Percentiles rank a stretch among this genome's conserved stretches.
Conservation (phyloP, 2,888 invertebrate genomes). For the Drosophila aldrichi region DNA sequence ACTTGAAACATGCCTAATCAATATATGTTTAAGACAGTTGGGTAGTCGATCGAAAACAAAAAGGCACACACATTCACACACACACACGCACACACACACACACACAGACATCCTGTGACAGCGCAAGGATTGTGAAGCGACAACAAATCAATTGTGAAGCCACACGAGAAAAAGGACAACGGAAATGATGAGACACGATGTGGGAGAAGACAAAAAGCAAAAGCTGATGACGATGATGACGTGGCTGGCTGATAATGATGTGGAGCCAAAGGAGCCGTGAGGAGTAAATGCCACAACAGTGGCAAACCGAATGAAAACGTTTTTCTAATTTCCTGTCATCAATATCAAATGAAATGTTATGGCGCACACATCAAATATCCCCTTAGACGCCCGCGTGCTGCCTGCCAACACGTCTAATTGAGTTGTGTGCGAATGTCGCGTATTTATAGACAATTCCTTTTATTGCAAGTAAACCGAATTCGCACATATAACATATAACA, state of each 20-base stretch:
- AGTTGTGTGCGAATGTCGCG: constrained; percentile 35
- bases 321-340: constrained; percentile 82
- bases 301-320: constrained; percentile 68
- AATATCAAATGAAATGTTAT: constrained; percentile 77
- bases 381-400: background rate
- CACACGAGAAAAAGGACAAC: constrained; percentile 39
- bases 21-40: constrained; percentile 42
- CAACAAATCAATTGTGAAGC: constrained; percentile 63
- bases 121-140: constrained; percentile 58
- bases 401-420: constrained; percentile 40
- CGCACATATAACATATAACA: constrained; percentile 39
- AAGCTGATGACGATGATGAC: constrained; percentile 5
- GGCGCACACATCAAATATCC: constrained; percentile 25
- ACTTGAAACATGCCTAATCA: constrained; percentile 59
- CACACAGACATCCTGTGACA: constrained; percentile 34
- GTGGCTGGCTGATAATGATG: too few species aligned
- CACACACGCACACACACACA: too few species aligned
- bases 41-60: constrained; percentile 33
- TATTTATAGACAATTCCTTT: constrained; percentile 32
- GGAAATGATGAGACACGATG: constrained; percentile 30
- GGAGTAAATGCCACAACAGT: constrained; percentile 5
- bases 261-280: background rate
- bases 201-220: background rate
- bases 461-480: constrained; percentile 37
- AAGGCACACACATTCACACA: constrained; percentile 16